phyloP scores from a whole-genome alignment of 2,113 vertebrate genomes.

The Ondatra zibethicus region DNA sequence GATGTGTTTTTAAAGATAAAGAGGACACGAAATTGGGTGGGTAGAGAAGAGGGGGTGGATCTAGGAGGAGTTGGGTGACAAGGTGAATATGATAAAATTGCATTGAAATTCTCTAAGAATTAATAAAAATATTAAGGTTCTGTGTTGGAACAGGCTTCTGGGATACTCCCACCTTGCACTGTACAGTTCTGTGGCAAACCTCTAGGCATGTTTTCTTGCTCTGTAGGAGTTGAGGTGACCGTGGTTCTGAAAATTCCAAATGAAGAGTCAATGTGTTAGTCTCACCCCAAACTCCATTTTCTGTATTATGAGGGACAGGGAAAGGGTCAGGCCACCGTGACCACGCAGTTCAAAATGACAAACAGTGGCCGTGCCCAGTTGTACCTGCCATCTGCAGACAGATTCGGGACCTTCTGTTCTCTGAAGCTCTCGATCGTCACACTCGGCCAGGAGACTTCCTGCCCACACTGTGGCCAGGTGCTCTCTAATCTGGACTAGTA shows the following conservation, averaged over 20 bases:
- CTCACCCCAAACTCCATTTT: background rate
- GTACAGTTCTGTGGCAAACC: background rate
- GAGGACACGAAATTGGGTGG: background rate
- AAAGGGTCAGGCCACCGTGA: background rate
- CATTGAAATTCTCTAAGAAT: background rate
- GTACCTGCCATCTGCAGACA: too few species aligned
- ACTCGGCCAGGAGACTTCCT: background rate
- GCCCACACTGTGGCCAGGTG: rapidly evolving
- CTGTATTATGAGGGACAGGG: background rate
- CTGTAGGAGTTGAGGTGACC: background rate
- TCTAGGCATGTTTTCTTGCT: background rate
- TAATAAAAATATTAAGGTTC: background rate
- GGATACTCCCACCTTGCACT: background rate
- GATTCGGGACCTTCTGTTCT: background rate
- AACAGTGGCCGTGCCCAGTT: rapidly evolving
- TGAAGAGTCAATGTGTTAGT: background rate
- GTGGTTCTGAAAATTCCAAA: background rate
- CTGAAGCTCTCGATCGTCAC: rapidly evolving
- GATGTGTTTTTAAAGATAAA: background rate
- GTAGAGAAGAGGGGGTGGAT: background rate
- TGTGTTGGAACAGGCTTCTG: background rate
- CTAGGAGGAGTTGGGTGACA: background rate
- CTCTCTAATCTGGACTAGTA: background rate
- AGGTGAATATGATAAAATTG: background rate
- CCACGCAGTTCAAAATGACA: background rate